Percentiles rank a stretch among this genome's conserved stretches.
Conservation (phyloP, 2,797 vertebrate species). For the Apogon talboti region DNA sequence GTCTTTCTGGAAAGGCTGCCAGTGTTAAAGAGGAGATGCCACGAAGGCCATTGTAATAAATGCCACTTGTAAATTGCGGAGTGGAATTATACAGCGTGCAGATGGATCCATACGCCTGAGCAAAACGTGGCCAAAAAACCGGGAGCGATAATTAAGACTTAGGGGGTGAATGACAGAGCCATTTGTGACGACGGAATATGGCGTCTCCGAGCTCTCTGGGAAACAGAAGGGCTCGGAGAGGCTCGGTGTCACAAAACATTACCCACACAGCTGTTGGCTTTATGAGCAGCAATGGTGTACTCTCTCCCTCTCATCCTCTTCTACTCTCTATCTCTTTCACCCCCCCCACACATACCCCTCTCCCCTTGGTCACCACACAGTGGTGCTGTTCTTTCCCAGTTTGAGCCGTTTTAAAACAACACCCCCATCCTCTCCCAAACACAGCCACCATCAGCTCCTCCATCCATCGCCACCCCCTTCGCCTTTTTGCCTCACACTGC, state of each 20-base stretch:
- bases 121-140: conserved; percentile 75
- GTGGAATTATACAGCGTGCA: conserved; percentile 79
- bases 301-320: conserved; percentile 55
- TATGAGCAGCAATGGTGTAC: conserved; percentile 79
- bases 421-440: background rate
- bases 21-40: conserved; percentile 77
- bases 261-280: conserved; percentile 86
- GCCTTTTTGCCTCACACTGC: conserved; percentile 48
- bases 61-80: conserved; percentile 82
- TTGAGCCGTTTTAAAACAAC: conserved; percentile 45
- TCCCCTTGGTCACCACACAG: conserved; percentile 50
- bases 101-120: conserved; percentile 79
- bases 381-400: conserved; percentile 58
- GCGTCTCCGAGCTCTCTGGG: conserved; percentile 78
- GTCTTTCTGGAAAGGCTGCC: conserved; percentile 71
- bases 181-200: conserved; percentile 83
- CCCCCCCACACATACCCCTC: conserved; percentile 6
- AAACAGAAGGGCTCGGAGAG: conserved; percentile 84
- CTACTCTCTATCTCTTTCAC: conserved; percentile 52
- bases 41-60: conserved; percentile 81
- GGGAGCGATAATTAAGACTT: conserved; percentile 85
- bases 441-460: conserved; percentile 25
- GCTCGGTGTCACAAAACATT: conserved; percentile 86
- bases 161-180: conserved; percentile 85
- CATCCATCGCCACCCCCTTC: conserved; percentile 30